Percentiles rank a stretch among this genome's conserved stretches.
phyloP scores from a whole-genome alignment of 2,888 invertebrate species.

The Drosophila villosipedis region DNA sequence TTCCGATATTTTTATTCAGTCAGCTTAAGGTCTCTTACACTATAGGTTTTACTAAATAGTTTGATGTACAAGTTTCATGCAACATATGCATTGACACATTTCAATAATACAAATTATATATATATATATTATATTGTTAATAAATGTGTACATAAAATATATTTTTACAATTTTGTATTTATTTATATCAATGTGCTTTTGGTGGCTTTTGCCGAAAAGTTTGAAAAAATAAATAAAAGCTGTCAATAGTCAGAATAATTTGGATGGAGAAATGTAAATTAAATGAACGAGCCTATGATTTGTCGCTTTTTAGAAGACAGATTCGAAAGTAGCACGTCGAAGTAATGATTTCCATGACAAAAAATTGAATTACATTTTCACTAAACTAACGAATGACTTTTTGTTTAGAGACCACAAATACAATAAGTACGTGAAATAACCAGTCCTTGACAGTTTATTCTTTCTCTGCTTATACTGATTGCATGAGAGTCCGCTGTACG shows the following conservation, averaged over 20 bases:
- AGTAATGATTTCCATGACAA: background rate
- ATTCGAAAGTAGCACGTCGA: background rate
- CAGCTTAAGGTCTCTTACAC: constrained; percentile 14
- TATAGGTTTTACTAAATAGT: background rate
- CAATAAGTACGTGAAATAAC: background rate
- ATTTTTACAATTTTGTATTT: background rate
- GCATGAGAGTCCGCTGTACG: background rate
- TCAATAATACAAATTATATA: background rate
- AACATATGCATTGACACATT: background rate
- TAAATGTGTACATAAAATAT: background rate
- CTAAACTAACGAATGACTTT: background rate
- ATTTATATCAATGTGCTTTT: background rate
- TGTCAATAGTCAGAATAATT: background rate
- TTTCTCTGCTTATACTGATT: background rate
- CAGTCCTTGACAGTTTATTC: background rate
- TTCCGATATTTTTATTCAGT: constrained; percentile 3
- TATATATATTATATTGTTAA: background rate
- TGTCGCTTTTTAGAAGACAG: background rate
- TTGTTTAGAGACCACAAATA: background rate
- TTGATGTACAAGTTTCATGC: background rate
- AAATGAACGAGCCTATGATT: background rate
- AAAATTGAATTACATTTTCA: background rate
- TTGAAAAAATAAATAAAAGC: background rate
- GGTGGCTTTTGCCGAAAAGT: background rate
- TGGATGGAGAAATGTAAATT: background rate